These are phyloP conservation scores for Anguilla rostrata DNA, from an alignment of 2,113 vertebrate genomes.

Conservation along the genomic window DNA sequence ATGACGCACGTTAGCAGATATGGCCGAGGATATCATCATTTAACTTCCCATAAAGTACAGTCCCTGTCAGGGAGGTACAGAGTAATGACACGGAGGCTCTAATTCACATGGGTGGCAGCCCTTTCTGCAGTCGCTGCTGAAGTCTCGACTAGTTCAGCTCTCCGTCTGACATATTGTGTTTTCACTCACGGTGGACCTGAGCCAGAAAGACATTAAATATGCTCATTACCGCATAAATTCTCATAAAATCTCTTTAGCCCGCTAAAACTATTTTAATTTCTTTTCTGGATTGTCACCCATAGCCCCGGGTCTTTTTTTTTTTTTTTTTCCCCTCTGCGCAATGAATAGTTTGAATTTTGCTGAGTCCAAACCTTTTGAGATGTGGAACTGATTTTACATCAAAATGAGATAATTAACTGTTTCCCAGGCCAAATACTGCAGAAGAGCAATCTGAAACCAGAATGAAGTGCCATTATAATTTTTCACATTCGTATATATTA, in stretches of 20 bases:
- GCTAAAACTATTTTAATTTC: conserved; percentile 2
- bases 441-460: not conserved
- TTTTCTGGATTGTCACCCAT: conserved; percentile 28
- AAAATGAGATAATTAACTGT: conserved; percentile 22
- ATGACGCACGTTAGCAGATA: not conserved
- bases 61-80: not conserved
- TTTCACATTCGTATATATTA: not conserved
- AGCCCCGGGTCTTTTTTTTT: conserved; percentile 20
- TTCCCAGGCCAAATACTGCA: not conserved
- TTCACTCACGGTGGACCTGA: conserved; percentile 2
- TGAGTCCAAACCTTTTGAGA: conserved; percentile 35
- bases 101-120: not conserved
- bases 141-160: not conserved
- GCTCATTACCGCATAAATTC: conserved; percentile 13
- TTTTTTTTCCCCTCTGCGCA: not conserved
- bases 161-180: conserved; percentile 8
- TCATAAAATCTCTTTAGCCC: conserved; percentile 29
- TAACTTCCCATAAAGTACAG: not conserved
- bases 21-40: not conserved
- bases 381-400: conserved; percentile 30
- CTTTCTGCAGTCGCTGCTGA: not conserved
- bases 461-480: not conserved
- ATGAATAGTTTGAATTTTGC: conserved; percentile 40
- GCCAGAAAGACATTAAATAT: conserved; percentile 24
- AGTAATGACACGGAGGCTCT: not conserved